phyloP scores from a whole-genome alignment of 2,797 vertebrate genomes.

The Scleropages formosus region DNA sequence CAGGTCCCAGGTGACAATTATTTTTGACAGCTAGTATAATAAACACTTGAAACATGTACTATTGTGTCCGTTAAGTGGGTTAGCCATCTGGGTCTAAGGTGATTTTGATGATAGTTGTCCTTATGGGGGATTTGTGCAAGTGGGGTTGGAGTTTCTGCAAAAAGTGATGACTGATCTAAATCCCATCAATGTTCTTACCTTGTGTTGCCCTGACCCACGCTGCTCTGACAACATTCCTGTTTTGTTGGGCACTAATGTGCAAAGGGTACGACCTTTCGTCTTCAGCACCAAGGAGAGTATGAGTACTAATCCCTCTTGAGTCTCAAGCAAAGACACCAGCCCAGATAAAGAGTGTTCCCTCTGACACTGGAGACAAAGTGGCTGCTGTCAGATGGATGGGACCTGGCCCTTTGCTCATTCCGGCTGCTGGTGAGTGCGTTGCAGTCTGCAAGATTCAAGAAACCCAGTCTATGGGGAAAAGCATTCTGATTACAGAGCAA shows the following conservation, averaged over 20 bases:
- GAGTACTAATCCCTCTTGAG: no score
- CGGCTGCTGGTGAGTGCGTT: no score
- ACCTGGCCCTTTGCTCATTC: no score
- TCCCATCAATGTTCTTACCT: slow-evolving; percentile 19
- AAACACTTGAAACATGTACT: no score
- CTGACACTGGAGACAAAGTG: background rate
- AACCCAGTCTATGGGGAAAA: no score
- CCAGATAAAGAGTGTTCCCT: slow-evolving; percentile 9
- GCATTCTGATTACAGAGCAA: no score
- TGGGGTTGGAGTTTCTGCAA: slow-evolving; percentile 28
- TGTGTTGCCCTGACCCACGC: no score
- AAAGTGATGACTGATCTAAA: background rate
- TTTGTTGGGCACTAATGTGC: slow-evolving; percentile 31
- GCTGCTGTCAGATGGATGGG: no score
- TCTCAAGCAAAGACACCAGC: background rate
- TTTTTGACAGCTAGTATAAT: no score
- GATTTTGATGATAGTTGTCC: slow-evolving; percentile 29
- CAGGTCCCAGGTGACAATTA: no score
- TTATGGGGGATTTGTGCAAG: slow-evolving; percentile 34
- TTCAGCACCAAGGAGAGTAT: background rate
- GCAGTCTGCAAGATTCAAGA: no score
- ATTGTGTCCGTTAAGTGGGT: slow-evolving; percentile 18
- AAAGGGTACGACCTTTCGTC: slow-evolving; percentile 12
- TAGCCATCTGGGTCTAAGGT: slow-evolving; percentile 36
- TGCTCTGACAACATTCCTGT: no score